phyloP scores from a whole-genome alignment of 2,113 vertebrate species.

The Elephantulus edwardii region DNA sequence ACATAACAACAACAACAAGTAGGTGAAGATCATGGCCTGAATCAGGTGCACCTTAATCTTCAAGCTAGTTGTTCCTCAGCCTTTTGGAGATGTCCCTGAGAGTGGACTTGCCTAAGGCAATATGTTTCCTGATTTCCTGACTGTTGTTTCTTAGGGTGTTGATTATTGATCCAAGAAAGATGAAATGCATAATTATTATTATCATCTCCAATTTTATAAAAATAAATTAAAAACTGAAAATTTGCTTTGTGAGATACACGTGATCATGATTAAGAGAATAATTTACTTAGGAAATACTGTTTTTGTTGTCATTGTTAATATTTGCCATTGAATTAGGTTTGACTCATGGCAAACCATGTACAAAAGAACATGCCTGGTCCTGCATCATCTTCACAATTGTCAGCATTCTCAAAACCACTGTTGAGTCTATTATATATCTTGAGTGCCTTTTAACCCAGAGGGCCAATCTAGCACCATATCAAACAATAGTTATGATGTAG shows the following conservation, averaged over 20 bases:
- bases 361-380: background rate
- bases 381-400: background rate
- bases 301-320: background rate
- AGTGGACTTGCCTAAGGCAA: too few species aligned
- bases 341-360: background rate
- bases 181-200: background rate
- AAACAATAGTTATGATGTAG: background rate
- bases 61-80: too few species aligned
- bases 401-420: background rate
- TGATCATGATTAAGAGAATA: background rate
- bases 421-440: background rate
- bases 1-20: too few species aligned
- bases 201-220: background rate
- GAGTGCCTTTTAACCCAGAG: background rate
- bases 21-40: too few species aligned
- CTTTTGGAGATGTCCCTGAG: too few species aligned
- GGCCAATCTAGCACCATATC: background rate
- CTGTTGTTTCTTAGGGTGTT: too few species aligned
- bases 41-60: too few species aligned
- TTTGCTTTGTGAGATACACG: background rate
- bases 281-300: background rate
- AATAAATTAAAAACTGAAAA: conserved; percentile 29
- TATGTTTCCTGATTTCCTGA: too few species aligned
- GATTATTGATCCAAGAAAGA: too few species aligned
- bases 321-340: background rate